A percentile compares a stretch with the other conserved stretches of the same genome.
Evolutionary conservation across 2,888 invertebrate species (phyloP).

Genomic region (Idaea dimidiata): DNA sequence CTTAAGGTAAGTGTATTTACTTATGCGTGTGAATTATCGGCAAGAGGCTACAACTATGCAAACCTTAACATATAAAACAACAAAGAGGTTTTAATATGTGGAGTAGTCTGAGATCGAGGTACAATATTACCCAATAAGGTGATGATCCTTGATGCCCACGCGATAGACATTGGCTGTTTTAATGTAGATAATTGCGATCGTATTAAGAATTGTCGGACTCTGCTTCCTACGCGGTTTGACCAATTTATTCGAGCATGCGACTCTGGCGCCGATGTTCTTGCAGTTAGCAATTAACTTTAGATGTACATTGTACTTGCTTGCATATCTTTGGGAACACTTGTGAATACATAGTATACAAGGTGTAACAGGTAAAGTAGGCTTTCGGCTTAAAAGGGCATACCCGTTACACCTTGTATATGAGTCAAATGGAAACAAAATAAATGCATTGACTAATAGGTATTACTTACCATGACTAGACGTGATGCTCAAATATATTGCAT

Average conservation of each 20-base stretch:
- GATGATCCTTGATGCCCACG: constrained; percentile 68
- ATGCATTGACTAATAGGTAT: no score
- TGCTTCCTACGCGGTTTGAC: constrained; percentile 51
- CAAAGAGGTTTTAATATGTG: constrained; percentile 49
- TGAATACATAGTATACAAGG: no score
- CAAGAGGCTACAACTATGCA: not conserved
- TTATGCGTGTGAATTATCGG: not conserved
- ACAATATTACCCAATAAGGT: constrained; percentile 69
- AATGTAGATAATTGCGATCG: constrained; percentile 71
- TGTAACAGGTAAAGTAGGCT: no score
- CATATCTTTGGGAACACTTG: not conserved
- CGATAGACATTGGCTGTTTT: constrained; percentile 65
- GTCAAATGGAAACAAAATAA: not conserved
- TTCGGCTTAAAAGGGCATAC: no score
- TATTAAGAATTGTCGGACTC: constrained; percentile 63
- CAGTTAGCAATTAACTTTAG: constrained; percentile 17
- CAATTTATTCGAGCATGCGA: constrained; percentile 15
- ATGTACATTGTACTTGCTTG: not conserved
- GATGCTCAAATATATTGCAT: no score
- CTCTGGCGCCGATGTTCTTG: constrained; percentile 6
- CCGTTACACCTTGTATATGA: no score
- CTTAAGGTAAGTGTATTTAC: no score
- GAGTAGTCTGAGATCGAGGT: constrained; percentile 47
- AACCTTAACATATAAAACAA: constrained; percentile 23
- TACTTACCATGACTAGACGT: no score